Base-by-base conservation (phyloP, 1,140 invertebrate species). In the Kradibia gibbosae region DNA sequence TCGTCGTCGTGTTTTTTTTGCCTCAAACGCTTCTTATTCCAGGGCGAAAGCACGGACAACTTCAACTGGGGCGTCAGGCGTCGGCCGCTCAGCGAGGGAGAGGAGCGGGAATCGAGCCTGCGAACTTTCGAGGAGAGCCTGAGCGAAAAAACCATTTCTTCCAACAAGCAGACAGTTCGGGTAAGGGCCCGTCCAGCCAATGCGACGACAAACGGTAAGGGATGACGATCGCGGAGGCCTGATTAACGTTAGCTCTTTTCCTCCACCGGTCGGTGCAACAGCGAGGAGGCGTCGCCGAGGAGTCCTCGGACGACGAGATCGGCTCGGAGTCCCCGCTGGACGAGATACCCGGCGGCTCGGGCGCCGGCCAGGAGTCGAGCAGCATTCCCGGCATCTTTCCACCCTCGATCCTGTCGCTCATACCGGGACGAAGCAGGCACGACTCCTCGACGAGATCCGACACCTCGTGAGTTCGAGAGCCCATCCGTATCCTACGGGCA, bases 1-100 rank as follows among this genome's bases (percentile, higher is more conserved):
- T 74, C 53, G 2, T 65, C n/a, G 28, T 48, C 36, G 62, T 53
- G 71, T 34, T 81, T 62, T 11, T 50, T 39, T 74, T 60, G n/a
- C 36, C 28, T 55, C 20, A n/a, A 45, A 8, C 42, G 42, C 13
- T 45, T 45, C 13, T 8, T 78, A 82, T 88, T 89, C 55, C 82
- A 96, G 94, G 98, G 98, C 80, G 98, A 99, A 88, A 97, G 96
- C 83, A 97, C 97, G 3, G 97, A 98, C 89, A 98, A 98, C 89
- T 99, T 99, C 89, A 99, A 99, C 88, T 99, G 98, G 98, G 97
- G 98, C 75, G 97, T 98, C 3, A 93, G 97, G 13, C 93, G 97
- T 7, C 93, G 96, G 77, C 96, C 97, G 67, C 92, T 97, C 1
- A 96, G 96, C 84, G 96, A 97, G 88, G 95, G 94, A 82, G 94